Conservation (phyloP, 2,888 invertebrate genomes). For the Tipula lateralis region DNA sequence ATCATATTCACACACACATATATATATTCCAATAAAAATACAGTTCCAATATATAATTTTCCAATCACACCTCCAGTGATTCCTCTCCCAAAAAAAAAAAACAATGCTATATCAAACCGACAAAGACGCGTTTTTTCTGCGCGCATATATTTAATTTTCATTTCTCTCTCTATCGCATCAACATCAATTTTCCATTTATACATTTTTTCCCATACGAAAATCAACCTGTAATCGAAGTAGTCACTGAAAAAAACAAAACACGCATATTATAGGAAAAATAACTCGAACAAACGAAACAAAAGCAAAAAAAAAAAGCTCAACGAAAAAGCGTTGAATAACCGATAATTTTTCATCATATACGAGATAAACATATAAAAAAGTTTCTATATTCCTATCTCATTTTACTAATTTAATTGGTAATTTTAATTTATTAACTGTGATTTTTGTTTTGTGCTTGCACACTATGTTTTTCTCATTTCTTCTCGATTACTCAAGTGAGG, state of each 20-base stretch:
- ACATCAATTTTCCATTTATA: neutral
- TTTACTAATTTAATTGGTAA: conserved; percentile 25
- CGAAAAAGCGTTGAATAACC: conserved; percentile 29
- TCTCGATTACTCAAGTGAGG: neutral
- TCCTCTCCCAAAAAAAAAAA: neutral
- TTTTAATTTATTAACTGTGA: conserved; percentile 6
- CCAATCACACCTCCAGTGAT: neutral
- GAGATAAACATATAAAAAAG: neutral
- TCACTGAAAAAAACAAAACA: neutral
- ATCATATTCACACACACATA: neutral
- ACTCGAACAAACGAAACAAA: too few relatives aligned
- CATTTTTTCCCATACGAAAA: neutral
- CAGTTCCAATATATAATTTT: neutral
- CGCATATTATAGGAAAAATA: neutral
- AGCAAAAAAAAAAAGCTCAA: neutral
- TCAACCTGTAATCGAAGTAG: neutral
- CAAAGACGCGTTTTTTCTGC: neutral
- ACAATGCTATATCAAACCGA: neutral
- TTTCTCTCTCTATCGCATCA: neutral
- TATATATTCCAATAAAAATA: neutral
- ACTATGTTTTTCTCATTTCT: neutral
- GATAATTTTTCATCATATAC: neutral
- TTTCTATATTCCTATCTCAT: neutral
- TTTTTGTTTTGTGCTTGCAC: neutral
- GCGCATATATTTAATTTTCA: neutral